Evolutionary conservation across 2,888 invertebrate species (phyloP).

Genomic region (Idaea biselata): DNA sequence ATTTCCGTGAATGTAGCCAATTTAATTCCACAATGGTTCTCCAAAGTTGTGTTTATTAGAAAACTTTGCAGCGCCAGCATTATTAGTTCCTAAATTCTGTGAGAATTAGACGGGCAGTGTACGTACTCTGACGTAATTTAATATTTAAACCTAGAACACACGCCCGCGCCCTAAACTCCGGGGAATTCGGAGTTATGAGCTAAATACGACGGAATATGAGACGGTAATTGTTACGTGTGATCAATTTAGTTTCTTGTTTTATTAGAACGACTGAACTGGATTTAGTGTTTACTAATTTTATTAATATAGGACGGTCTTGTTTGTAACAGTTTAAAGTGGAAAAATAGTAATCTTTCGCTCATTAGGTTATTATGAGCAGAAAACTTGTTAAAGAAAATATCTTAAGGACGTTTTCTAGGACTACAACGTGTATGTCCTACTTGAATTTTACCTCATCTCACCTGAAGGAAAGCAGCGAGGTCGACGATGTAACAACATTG

Average conservation of each 20-base stretch:
- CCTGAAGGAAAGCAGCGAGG: no score
- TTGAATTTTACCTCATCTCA: no score
- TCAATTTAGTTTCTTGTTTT: neutral
- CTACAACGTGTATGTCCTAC: no score
- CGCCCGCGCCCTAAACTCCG: neutral
- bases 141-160: constrained; percentile 1
- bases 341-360: no score
- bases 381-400: no score
- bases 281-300: neutral
- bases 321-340: no score
- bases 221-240: neutral
- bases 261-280: neutral
- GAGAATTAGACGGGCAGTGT: neutral
- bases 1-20: neutral
- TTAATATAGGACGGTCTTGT: neutral
- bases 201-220: neutral
- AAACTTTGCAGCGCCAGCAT: neutral
- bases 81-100: neutral
- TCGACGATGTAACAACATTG: no score
- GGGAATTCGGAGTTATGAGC: neutral
- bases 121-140: neutral
- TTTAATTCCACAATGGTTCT: neutral
- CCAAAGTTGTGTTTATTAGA: constrained; percentile 1
- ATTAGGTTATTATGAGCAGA: no score
- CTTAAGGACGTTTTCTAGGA: no score